A percentile compares a stretch with the other conserved stretches of the same genome.
phyloP scores from a whole-genome alignment of 2,888 invertebrate species.

The Harmothoe impar region DNA sequence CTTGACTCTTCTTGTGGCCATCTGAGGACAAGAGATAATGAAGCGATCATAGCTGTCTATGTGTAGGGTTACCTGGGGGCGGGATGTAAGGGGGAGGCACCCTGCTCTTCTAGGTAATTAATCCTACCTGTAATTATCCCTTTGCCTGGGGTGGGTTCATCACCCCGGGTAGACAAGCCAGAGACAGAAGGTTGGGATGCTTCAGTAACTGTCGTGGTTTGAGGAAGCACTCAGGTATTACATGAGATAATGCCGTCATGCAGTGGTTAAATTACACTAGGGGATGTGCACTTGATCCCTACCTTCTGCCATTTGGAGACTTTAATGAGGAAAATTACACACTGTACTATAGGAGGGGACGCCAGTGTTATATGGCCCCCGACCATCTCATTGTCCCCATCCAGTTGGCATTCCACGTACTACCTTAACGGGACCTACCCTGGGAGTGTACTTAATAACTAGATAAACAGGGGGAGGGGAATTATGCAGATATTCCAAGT shows the following conservation, averaged over 20 bases:
- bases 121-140: constrained; percentile 7
- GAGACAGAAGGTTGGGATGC: neutral
- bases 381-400: no score
- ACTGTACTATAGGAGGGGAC: no score
- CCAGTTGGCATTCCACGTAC: no score
- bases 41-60: neutral
- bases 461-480: no score
- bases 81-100: neutral
- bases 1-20: neutral
- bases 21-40: constrained; percentile 27
- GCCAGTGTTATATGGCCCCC: no score
- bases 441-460: no score
- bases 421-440: no score
- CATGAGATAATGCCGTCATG: neutral
- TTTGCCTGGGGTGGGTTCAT: neutral
- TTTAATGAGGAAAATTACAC: no score
- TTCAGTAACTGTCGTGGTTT: neutral
- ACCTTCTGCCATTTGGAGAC: no score
- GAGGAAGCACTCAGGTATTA: neutral
- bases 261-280: neutral
- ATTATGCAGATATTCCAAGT: no score
- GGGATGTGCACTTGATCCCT: neutral
- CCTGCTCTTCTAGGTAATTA: neutral
- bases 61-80: neutral
- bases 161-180: neutral